Conservation (phyloP, 2,113 vertebrate genomes). For the Pseudolaguvia tuberculata region DNA sequence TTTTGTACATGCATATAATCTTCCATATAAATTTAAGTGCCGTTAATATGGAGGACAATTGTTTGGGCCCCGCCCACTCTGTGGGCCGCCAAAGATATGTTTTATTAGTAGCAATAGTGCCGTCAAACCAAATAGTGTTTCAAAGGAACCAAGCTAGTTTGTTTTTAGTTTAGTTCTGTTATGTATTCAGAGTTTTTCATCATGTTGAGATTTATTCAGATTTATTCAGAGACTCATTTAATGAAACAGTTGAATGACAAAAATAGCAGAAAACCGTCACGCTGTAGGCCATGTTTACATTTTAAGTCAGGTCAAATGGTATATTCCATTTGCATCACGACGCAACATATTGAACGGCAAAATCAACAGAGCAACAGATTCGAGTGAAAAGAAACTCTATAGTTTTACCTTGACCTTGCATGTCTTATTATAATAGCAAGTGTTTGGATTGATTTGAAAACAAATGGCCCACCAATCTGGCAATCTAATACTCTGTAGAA, state of each 20-base stretch:
- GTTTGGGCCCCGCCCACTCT: too few relatives aligned
- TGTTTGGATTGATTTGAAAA: slow-evolving; percentile 3
- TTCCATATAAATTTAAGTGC: too few relatives aligned
- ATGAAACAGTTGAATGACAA: not conserved
- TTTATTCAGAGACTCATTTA: not conserved
- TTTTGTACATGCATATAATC: too few relatives aligned
- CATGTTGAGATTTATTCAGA: not conserved
- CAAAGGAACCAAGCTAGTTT: too few relatives aligned
- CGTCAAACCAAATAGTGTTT: too few relatives aligned
- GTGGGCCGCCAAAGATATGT: too few relatives aligned
- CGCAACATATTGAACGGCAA: not conserved
- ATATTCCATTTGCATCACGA: too few relatives aligned
- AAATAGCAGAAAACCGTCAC: not conserved
- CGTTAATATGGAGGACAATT: too few relatives aligned
- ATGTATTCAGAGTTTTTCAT: not conserved
- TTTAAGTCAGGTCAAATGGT: not conserved
- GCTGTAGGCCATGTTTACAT: not conserved
- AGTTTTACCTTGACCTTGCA: not conserved
- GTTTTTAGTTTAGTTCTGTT: not conserved
- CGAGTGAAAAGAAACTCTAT: not conserved
- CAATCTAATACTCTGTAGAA: too few relatives aligned
- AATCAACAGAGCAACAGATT: not conserved
- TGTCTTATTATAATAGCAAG: not conserved
- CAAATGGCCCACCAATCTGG: slow-evolving; percentile 3
- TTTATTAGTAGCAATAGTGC: too few relatives aligned